Evolutionary conservation across 2,888 invertebrate species (phyloP), one percentile per base, ranked within the genome.

Genomic region (Chironomus tentans): DNA sequence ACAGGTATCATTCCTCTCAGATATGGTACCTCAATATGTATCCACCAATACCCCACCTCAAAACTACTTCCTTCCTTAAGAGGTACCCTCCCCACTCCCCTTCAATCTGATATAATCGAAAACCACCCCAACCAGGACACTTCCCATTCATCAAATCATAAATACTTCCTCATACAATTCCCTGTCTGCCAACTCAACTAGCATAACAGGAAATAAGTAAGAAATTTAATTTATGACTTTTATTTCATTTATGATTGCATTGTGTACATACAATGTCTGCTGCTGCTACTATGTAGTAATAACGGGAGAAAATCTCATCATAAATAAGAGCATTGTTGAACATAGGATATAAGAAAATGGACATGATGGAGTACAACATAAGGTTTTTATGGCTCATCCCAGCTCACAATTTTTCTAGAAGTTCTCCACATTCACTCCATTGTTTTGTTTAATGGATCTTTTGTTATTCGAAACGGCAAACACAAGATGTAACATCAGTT

Each of bases 361-460:
- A 65, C 65, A 24, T 24, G 21, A 24, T 65, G 21, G 21, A 65
- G 65, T 24, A 56, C 24, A 24, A 65, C 65, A 65, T 24, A 65
- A 65, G 65, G 65, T 65, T 65, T 65, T 65, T 65, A 65, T 65
- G 18, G 21, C 24, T 65, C 65, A 4, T 24, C 21, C 65, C 21
- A 13, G 7, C 65, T 65, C 18, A 7, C 13, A 65, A 24, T 65
- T 65, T 18, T 65, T 12, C 62, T 24, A 65, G 12, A 65, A 21
- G 7, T 24, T 22, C 22, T 24, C 15, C 21, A 22, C 62, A 65
- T 3, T 21, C 3, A 7, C 62, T 65, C 65, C 21, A 65, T 65
- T 65, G 65, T 65, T 65, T 21, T 13, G 21, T 24, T 65, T 65
- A 65, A 65, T 65, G 65, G 65, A 65, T 65, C 65, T 65, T 65